Base-by-base conservation (phyloP, 2,888 invertebrate species). In the Epiblema foenella region DNA sequence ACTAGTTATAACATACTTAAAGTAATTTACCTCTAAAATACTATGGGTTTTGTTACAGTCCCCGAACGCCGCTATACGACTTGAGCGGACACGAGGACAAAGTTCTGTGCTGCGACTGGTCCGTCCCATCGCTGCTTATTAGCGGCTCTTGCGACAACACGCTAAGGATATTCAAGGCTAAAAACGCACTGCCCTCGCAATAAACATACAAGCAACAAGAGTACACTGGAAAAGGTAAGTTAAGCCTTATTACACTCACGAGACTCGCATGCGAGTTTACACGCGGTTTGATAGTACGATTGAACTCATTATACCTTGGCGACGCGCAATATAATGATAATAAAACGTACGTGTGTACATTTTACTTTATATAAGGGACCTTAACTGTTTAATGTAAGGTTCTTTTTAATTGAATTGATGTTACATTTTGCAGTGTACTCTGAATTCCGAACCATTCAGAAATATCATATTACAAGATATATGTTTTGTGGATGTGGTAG, bases 81-180 rank as follows among this genome's bases (percentile, higher is more conserved):
- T 92, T 99, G 78, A 95, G 96, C 67, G 99, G 99, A 0, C 99
- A 99, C 85, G 97, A 98, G 81, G 99, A 98, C 82, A 98, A 98
- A 89, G 97, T 98, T 8, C 93, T 99, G 64, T 97, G 97, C 85
- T 97, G 98, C 77, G 98, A 99, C 90, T 99, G 99, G 99, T 96
- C 98, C 1, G 96, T 97, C 89, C 96, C 97, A 0, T 94, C 96
- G 65, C 95, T 96, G 66, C 95, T 99, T 75, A 94, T 98, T 73
- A 99, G 98, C 72, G 99, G 99, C 42, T 97, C 98, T 12, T 96
- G 97, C 46, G 99, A 99, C 89, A 98, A 98, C 88, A 96, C 97
- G 56, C 95, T 99, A 65, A 96, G 99, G 88, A 96, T 98, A 86
- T 98, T 96, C 85, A 97, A 96, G 85, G 94, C 96, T 0, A 95